A percentile compares a stretch with the other conserved stretches of the same genome.
Evolutionary conservation across 2,797 vertebrate genomes (phyloP).

Genomic region (Acanthopagrus latus): DNA sequence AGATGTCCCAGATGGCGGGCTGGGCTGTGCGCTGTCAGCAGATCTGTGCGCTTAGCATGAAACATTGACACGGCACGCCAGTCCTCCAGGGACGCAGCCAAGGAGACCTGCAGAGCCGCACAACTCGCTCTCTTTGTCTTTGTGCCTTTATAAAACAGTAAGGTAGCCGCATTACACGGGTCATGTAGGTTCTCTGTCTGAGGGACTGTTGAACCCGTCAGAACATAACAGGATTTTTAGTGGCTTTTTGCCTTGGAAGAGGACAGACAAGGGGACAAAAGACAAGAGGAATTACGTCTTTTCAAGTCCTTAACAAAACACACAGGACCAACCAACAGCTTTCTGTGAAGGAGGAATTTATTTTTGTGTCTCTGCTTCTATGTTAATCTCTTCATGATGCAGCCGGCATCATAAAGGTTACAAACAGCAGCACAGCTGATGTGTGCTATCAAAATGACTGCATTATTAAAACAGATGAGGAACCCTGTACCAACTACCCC

Average conservation of each 20-base stretch:
- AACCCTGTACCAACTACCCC: slow-evolving; percentile 13
- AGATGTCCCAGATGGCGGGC: slow-evolving; percentile 68
- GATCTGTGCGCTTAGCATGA: slow-evolving; percentile 62
- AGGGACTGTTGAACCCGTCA: not conserved
- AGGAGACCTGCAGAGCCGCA: slow-evolving; percentile 52
- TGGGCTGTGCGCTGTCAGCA: slow-evolving; percentile 68
- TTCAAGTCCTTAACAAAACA: slow-evolving; percentile 33
- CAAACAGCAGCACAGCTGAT: slow-evolving; percentile 53
- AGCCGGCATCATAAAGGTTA: slow-evolving; percentile 50
- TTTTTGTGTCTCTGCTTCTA: slow-evolving; percentile 67
- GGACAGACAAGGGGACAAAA: not conserved
- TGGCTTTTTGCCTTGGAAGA: no score
- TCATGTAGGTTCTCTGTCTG: not conserved
- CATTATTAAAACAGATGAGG: slow-evolving; percentile 49
- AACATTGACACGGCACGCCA: slow-evolving; percentile 58
- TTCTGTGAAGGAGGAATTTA: slow-evolving; percentile 69
- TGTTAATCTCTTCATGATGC: slow-evolving; percentile 49
- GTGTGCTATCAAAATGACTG: slow-evolving; percentile 54
- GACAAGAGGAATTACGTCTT: not conserved
- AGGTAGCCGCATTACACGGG: slow-evolving; percentile 9
- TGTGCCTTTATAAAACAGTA: slow-evolving; percentile 6
- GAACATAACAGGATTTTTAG: not conserved
- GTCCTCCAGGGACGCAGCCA: slow-evolving; percentile 56
- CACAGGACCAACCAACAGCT: slow-evolving; percentile 21
- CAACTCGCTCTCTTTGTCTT: slow-evolving; percentile 33